phyloP scores from a whole-genome alignment of 2,113 vertebrate genomes.

The Osmerus eperlanus region DNA sequence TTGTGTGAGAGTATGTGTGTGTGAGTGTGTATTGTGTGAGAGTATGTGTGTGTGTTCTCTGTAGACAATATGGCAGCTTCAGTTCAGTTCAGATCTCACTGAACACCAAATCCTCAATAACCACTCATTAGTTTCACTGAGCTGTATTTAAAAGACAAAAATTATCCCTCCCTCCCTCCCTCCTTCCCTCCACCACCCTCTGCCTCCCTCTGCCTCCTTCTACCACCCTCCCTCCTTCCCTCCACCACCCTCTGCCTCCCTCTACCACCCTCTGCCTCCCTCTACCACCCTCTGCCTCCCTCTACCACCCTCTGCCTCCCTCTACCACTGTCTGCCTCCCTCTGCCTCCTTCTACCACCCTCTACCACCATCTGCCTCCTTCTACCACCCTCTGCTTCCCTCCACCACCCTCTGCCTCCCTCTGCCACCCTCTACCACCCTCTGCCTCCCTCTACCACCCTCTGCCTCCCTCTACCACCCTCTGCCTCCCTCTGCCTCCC shows the following conservation, averaged over 20 bases:
- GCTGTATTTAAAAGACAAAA: conserved; percentile 54
- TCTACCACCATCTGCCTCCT: no score
- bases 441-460: no score
- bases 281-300: neutral
- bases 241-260: no score
- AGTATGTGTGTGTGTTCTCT: conserved; percentile 48
- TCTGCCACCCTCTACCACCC: no score
- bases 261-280: no score
- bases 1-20: neutral
- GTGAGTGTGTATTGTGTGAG: conserved; percentile 14
- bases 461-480: no score
- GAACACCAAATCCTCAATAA: conserved; percentile 56
- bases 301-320: neutral
- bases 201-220: no score
- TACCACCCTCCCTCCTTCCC: no score
- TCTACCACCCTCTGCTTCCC: neutral
- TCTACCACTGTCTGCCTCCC: no score
- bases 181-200: no score
- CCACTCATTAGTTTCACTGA: conserved; percentile 53
- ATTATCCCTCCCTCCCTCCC: neutral
- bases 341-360: neutral
- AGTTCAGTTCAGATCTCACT: conserved; percentile 49
- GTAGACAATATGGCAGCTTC: conserved; percentile 53
- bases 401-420: no score
- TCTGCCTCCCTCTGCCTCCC: no score